Base-by-base conservation (phyloP, 2,113 vertebrate species). In the Globicephala melas region DNA sequence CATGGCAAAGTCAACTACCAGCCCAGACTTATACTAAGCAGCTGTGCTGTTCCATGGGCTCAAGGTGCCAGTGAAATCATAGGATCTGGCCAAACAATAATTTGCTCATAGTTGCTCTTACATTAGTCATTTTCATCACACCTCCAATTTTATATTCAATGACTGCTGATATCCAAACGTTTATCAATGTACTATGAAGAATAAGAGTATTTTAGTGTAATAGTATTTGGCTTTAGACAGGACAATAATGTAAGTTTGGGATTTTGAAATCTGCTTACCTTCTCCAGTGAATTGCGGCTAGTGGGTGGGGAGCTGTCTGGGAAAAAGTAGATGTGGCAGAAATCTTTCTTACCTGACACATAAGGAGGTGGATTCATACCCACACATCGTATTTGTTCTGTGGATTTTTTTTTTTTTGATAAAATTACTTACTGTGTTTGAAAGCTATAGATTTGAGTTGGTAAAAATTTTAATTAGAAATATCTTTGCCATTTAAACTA, bases 391-490 rank as follows among this genome's bases (percentile, higher is more conserved):
- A 33, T 62, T 23, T 83, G 0, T 33, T 90, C 31, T 95, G 7
- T 55, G 60, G 74, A 73, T 25, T 80, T 6, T 65, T 53, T 44
- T 77, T 31, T 10, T 65, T 50, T 86, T 41, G n/a, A 47, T 87
- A 28, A 82, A 95, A 53, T 6, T 25, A 11, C 5, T 77, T 55
- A 85, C 25, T 47, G 33, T 26, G 3, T 77, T 89, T 85, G 62
- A 96, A 95, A 94, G 6, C 11, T 80, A 41, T 60, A 60, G 11
- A 62, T 95, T 58, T 73, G 33, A 81, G 13, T 81, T 76, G 70
- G 28, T 77, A 95, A 81, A 77, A 87, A 5, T 28, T 91, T 94
- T 92, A 96, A 92, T 92, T 76, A 89, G 36, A 93, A 71, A n/a
- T 94, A 33, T 81, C 26, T 89, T 80, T 96, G 47, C 14, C 44